Percentiles rank a stretch among this genome's conserved stretches.
These are phyloP conservation scores for Platycheirus albimanus DNA, from an alignment of 2,888 invertebrate genomes.

Conservation along the genomic window DNA sequence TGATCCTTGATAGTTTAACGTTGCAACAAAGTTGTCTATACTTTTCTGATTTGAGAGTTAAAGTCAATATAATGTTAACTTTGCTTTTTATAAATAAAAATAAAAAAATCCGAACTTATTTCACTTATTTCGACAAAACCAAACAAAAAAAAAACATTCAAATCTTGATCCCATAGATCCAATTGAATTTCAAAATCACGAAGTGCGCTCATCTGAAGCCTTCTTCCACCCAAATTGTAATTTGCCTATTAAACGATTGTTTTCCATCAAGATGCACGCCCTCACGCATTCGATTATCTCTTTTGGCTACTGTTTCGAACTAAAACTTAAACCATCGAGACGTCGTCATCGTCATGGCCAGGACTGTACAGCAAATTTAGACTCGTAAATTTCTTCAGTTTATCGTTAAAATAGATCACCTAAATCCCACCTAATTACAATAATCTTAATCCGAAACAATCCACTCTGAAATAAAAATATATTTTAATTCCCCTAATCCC, in stretches of 20 bases:
- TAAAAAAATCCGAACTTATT: too few species aligned
- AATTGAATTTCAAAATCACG: constrained; percentile 51
- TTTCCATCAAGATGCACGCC: constrained; percentile 72
- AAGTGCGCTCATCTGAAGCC: constrained; percentile 10
- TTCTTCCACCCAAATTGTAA: constrained; percentile 20
- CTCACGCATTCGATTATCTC: constrained; percentile 72
- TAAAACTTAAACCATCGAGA: constrained; percentile 1
- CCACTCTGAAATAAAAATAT: constrained; percentile 48
- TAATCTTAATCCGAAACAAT: constrained; percentile 60
- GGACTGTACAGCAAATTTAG: constrained; percentile 34
- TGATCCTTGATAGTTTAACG: too few species aligned
- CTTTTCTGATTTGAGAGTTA: too few species aligned
- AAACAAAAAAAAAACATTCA: not conserved
- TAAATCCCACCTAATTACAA: constrained; percentile 72
- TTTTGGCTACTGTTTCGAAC: constrained; percentile 17
- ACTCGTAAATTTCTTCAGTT: constrained; percentile 57
- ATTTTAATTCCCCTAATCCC: constrained; percentile 56
- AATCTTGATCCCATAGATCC: constrained; percentile 43
- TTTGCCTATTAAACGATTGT: constrained; percentile 44
- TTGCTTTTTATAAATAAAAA: too few species aligned
- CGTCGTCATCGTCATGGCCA: constrained; percentile 26
- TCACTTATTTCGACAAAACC: too few species aligned
- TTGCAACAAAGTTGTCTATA: too few species aligned
- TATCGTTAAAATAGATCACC: constrained; percentile 70
- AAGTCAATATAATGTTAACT: too few species aligned